A percentile compares a stretch with the other conserved stretches of the same genome.
phyloP scores from a whole-genome alignment of 2,113 vertebrate genomes.

The Serilophus lunatus region DNA sequence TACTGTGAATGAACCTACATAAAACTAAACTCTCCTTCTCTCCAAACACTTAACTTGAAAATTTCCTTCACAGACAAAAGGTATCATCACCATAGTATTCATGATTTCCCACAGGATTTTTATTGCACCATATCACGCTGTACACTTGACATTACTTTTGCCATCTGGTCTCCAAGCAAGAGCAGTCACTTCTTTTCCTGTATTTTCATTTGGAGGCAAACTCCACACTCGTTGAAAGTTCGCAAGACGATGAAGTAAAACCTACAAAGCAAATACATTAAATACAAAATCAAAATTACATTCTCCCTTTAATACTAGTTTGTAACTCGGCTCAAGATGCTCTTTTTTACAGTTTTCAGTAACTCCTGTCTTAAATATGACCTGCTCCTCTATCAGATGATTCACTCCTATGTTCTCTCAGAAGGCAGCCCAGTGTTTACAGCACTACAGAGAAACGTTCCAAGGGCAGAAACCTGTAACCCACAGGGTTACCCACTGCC shows the following conservation, averaged over 20 bases:
- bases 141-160: constrained; percentile 83
- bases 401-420: background rate
- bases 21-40: background rate
- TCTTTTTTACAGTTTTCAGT: background rate
- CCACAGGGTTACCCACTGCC: background rate
- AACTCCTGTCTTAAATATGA: background rate
- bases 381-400: background rate
- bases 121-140: background rate
- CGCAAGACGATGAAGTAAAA: constrained; percentile 92
- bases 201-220: constrained; percentile 90
- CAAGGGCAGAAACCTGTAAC: background rate
- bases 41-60: background rate
- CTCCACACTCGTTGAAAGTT: constrained; percentile 97
- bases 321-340: background rate
- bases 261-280: constrained; percentile 66
- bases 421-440: background rate
- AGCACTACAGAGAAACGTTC: background rate
- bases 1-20: background rate
- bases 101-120: background rate
- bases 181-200: constrained; percentile 93
- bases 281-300: background rate
- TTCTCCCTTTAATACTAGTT: background rate
- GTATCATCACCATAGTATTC: background rate
- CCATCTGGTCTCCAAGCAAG: constrained; percentile 97
- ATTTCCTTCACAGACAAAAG: background rate